Base-by-base conservation (phyloP, 2,888 invertebrate species). In the Pediacus dermestoides region DNA sequence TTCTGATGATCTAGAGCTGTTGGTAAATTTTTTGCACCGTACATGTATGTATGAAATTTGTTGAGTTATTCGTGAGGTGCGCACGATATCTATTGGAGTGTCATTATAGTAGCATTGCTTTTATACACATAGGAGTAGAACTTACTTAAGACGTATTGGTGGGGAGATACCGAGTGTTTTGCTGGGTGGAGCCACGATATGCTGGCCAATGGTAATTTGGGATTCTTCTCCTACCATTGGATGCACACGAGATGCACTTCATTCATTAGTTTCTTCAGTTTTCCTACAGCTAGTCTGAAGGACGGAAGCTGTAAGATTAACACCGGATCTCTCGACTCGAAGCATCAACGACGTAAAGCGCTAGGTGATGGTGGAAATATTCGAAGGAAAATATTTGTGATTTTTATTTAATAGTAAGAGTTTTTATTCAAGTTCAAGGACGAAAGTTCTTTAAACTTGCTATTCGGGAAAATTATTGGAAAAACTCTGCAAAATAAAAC, bases 91-190 rank as follows among this genome's bases (percentile, higher is more conserved):
- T 56, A 58, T 53, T 49, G 52, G 46, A 48, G 48, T 52, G 52
- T 50, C 50, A 55, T 53, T 53, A 39, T 30, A 50, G 49, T 53
- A 52, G 54, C 55, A 52, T 48, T 52, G 52, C 58, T 59, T 59
- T 49, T 59, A 57, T 60, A 58, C n/a, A n/a, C 49, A 53, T 57
- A 56, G 50, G 47, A 48, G 51, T 59, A 53, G 55, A 9, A 57
- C 50, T 49, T 50, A 55, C 50, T 58, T 54, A 54, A 57, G 55
- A 49, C 33, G 30, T 37, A 36, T 49, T 50, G 10, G 57, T 50
- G 57, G 50, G 51, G 42, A 48, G 39, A 32, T 10, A 4, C 25
- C 36, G 36, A 40, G 40, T 39, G 43, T 48, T 42, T 47, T 42
- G 33, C 34, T 35, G 48, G 53, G 56, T 58, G 61, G 60, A 60